These are phyloP conservation scores for Bradypus variegatus DNA, from an alignment of 2,797 vertebrate genomes.

Conservation along the genomic window DNA sequence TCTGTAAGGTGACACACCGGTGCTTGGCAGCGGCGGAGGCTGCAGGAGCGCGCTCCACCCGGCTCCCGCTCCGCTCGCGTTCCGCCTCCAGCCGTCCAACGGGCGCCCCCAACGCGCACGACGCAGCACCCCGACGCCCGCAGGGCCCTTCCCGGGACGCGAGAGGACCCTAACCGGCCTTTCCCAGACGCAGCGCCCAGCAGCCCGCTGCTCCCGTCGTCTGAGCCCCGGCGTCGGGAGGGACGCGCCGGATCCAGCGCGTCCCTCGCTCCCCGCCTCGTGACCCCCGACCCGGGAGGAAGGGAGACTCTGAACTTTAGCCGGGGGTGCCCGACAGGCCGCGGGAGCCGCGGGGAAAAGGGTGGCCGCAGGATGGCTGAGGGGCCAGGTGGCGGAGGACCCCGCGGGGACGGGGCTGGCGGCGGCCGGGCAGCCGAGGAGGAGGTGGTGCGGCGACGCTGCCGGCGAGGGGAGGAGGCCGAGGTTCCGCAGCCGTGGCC, in stretches of 20 bases:
- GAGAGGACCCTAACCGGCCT: not conserved
- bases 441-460: slow-evolving; percentile 44
- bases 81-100: slow-evolving; percentile 18
- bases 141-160: not conserved
- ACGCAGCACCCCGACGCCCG: not conserved
- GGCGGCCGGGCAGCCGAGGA: slow-evolving; percentile 59
- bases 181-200: not conserved
- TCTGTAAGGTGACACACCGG: slow-evolving; percentile 71
- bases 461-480: slow-evolving; percentile 36
- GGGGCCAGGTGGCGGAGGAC: slow-evolving; percentile 31
- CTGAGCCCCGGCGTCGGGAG: slow-evolving; percentile 32
- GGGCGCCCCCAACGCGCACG: not conserved
- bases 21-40: slow-evolving; percentile 49
- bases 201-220: not conserved
- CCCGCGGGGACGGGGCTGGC: slow-evolving; percentile 29
- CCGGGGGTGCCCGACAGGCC: not conserved
- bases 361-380: slow-evolving; percentile 53
- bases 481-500: slow-evolving; percentile 26
- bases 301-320: slow-evolving; percentile 4
- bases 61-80: slow-evolving; percentile 5
- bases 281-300: not conserved
- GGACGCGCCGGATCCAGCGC: not conserved
- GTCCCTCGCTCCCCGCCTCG: not conserved
- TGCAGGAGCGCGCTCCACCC: slow-evolving; percentile 43
- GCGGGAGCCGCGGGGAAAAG: not conserved